These are phyloP conservation scores for Cathartes aura DNA, from an alignment of 2,113 vertebrate species.

Conservation along the genomic window DNA sequence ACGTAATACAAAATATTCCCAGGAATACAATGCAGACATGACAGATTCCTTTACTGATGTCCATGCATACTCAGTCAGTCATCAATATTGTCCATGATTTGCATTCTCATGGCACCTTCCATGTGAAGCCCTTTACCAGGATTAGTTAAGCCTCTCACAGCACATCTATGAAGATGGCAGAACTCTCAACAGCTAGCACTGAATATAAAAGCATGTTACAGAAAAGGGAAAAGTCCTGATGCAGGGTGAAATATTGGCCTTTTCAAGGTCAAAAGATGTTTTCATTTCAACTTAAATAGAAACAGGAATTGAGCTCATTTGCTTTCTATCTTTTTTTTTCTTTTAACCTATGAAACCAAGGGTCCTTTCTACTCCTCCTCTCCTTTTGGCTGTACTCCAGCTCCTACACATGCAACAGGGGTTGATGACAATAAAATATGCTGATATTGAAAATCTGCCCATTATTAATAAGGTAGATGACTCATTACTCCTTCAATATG, in stretches of 20 bases:
- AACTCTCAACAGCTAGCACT: background rate
- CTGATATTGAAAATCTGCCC: slow-evolving; percentile 37
- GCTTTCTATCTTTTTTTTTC: background rate
- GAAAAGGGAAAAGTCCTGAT: background rate
- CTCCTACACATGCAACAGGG: background rate
- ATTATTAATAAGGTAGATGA: slow-evolving; percentile 42
- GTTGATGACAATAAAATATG: slow-evolving; percentile 24
- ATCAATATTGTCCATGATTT: background rate
- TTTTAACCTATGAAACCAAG: background rate
- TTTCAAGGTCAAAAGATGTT: background rate
- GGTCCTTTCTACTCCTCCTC: background rate
- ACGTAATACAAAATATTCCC: background rate
- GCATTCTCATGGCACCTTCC: background rate
- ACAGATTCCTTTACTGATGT: background rate
- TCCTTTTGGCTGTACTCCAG: slow-evolving; percentile 17
- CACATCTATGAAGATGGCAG: background rate
- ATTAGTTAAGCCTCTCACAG: background rate
- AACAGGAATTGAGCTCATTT: background rate
- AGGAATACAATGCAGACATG: background rate
- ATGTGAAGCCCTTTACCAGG: background rate
- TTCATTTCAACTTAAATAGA: background rate
- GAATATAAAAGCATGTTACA: background rate
- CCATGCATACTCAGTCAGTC: background rate
- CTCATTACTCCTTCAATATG: slow-evolving; percentile 21
- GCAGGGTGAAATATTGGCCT: background rate